Conservation (phyloP, 2,797 vertebrate genomes). For the Lepidocolaptes lacrymiger region DNA sequence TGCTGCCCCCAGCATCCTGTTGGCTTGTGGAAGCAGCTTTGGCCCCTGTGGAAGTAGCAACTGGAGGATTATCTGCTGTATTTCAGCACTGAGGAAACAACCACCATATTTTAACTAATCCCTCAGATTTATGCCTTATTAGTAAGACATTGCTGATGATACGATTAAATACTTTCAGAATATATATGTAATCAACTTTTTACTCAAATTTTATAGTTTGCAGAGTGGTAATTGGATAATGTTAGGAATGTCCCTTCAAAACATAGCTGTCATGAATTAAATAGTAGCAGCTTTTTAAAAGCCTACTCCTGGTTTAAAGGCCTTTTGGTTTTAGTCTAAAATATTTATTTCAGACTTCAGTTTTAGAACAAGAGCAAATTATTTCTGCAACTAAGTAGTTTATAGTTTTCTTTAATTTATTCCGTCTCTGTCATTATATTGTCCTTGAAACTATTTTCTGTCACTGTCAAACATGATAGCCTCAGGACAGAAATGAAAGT, state of each 20-base stretch:
- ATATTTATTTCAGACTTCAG: not conserved
- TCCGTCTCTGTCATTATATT: conserved; percentile 11
- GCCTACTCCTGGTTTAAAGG: not conserved
- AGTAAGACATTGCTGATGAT: not conserved
- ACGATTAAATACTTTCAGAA: conserved; percentile 21
- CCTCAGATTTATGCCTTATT: not conserved
- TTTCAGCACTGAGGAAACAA: not conserved
- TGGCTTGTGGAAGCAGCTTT: not conserved
- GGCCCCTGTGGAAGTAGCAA: not conserved
- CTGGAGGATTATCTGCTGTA: not conserved
- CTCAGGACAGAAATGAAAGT: conserved; percentile 47
- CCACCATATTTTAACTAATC: not conserved
- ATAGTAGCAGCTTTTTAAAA: conserved; percentile 15
- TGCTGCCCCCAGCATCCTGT: not conserved
- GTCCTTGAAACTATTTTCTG: conserved; percentile 64
- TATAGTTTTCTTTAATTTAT: conserved; percentile 44
- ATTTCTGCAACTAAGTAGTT: conserved; percentile 25
- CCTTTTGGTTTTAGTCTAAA: not conserved
- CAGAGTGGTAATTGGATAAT: conserved; percentile 5
- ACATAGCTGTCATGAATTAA: not conserved
- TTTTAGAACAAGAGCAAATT: conserved; percentile 2
- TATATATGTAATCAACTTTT: conserved; percentile 24
- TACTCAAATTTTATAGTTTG: not conserved
- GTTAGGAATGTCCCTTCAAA: not conserved
- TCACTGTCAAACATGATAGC: not conserved